phyloP scores from a whole-genome alignment of 1,140 invertebrate genomes.

The Pollicipes pollicipes region DNA sequence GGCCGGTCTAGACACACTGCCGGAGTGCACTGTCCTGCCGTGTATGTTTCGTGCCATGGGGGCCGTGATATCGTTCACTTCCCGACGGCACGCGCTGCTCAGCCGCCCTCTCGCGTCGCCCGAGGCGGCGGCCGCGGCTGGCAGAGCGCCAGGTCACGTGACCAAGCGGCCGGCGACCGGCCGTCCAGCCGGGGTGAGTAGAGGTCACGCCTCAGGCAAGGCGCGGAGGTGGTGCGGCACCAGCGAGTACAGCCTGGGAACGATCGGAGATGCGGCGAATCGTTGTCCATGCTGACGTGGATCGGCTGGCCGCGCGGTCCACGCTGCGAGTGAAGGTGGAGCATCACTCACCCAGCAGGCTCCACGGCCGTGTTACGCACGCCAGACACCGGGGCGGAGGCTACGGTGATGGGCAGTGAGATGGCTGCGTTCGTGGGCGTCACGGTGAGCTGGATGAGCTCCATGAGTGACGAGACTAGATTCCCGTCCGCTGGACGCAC shows the following conservation, averaged over 20 bases:
- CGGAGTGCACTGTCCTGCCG: neutral
- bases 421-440: conserved; percentile 4
- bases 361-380: neutral
- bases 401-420: conserved; percentile 6
- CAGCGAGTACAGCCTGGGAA: neutral
- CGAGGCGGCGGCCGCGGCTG: too few relatives aligned
- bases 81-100: neutral
- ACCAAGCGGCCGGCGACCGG: neutral
- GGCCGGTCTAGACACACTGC: neutral
- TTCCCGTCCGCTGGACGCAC: neutral
- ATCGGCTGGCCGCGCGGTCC: neutral
- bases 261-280: neutral
- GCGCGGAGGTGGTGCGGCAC: too few relatives aligned
- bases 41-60: neutral
- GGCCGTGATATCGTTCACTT: conserved; percentile 6
- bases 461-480: neutral
- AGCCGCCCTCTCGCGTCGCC: too few relatives aligned
- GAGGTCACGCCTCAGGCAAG: neutral
- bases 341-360: conserved; percentile 1
- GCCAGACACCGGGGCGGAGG: conserved; percentile 7
- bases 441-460: neutral
- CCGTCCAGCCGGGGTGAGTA: neutral
- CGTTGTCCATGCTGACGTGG: neutral
- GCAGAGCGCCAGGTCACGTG: neutral
- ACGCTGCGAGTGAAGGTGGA: neutral